Base-by-base conservation (phyloP, 92 coral and sea anemone genomes). In the Scolanthus callimorphus region DNA sequence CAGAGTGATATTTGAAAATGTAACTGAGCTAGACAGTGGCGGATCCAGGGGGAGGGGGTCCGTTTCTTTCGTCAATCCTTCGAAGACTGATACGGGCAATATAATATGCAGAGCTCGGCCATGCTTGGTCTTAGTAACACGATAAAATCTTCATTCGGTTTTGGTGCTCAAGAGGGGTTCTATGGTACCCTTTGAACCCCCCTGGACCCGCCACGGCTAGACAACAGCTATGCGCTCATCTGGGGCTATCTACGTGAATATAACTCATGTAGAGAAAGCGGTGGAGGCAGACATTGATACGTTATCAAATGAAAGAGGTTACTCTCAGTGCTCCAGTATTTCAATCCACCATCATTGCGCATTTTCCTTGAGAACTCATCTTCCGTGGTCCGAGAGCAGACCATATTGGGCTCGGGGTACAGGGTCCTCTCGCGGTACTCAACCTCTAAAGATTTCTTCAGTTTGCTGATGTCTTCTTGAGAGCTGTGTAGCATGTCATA, bases 331-430 rank as follows among this genome's bases (percentile, higher is more conserved):
- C 98, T 85, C 34, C 86, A 80, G 57, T 92, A 92, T 39, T 78
- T 80, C 55, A 92, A 53, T 12, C 98, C 96, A 24, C 98, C 98
- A 9, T 90, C 99, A 49, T 45, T 28, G 55, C 77, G 82, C 99
- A 94, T 94, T 62, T 78, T 84, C 69, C 74, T 85, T 17, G 99
- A 94, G 57, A 77, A 85, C 25, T 94, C 96, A 41, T 94, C 99
- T 38, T 88, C 94, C 13, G 83, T 31, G 15, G 64, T 52, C 39
- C 79, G 62, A 21, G 80, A 70, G 23, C 89, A 87, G 3, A 78
- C 81, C 60, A 94, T 25, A 27, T 67, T 59, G 6, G 96, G 99
- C 67, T 94, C 99, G 1, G 96, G 96, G 57, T 81, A 83, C 43
- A 81, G 74, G 34, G 84, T 81, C 27, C 99, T 76, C 55, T 94